Percentiles rank a stretch among this genome's conserved stretches.
These are phyloP conservation scores for Perizoma flavofasciatum DNA, from an alignment of 2,888 invertebrate genomes.

Conservation along the genomic window DNA sequence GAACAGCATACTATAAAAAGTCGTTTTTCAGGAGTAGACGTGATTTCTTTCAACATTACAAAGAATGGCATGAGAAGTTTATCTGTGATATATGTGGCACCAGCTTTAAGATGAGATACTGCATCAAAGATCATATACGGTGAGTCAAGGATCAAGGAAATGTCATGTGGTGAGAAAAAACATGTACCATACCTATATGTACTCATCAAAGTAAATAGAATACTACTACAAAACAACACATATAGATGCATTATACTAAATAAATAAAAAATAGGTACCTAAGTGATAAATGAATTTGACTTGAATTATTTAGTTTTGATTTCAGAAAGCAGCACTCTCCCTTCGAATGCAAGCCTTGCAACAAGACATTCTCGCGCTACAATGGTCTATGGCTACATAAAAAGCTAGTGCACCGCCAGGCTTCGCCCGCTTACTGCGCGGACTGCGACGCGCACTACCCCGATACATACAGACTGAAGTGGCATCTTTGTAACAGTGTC, in stretches of 20 bases:
- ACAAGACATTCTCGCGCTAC: slow-evolving; percentile 52
- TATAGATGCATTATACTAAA: too few relatives aligned
- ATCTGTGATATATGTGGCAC: slow-evolving; percentile 56
- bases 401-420: slow-evolving; percentile 41
- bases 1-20: too few relatives aligned
- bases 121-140: slow-evolving; percentile 58
- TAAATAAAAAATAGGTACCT: too few relatives aligned
- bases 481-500: slow-evolving; percentile 51
- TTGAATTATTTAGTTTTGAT: not conserved
- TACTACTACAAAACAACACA: too few relatives aligned
- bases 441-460: slow-evolving; percentile 52
- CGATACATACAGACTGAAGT: slow-evolving; percentile 47
- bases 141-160: slow-evolving; percentile 23
- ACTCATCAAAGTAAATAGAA: too few relatives aligned
- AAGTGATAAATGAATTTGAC: too few relatives aligned
- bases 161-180: not conserved
- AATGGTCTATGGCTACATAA: slow-evolving; percentile 59
- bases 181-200: not conserved
- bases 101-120: slow-evolving; percentile 59
- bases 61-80: slow-evolving; percentile 54
- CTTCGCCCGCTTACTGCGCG: slow-evolving; percentile 49
- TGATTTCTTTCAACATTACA: slow-evolving; percentile 53
- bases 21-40: slow-evolving; percentile 28
- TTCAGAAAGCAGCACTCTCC: slow-evolving; percentile 54
- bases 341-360: slow-evolving; percentile 47